Percentiles rank a stretch among this genome's conserved stretches.
Evolutionary conservation across 2,888 invertebrate species (phyloP).

Genomic region (Stenchaetothrips biformis): DNA sequence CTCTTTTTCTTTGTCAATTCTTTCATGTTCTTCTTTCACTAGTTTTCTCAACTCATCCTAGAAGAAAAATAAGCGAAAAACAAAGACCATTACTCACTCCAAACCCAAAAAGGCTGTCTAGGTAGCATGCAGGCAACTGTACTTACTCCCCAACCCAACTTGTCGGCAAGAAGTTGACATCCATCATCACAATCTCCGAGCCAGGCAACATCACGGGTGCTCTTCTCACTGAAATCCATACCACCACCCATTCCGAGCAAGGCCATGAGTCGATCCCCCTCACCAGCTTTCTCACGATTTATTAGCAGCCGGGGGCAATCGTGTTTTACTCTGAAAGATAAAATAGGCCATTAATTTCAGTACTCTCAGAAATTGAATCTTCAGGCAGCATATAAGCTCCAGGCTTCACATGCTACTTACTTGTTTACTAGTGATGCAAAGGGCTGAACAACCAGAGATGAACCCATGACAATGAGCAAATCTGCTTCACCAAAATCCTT

Average conservation of each 20-base stretch:
- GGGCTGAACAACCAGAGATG: slow-evolving; percentile 89
- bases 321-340: slow-evolving; percentile 54
- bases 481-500: slow-evolving; percentile 82
- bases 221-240: slow-evolving; percentile 58
- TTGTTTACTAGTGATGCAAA: slow-evolving; percentile 83
- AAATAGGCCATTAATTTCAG: slow-evolving; percentile 14
- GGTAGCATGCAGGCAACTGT: slow-evolving; percentile 27
- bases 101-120: slow-evolving; percentile 26
- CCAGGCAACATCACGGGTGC: slow-evolving; percentile 70
- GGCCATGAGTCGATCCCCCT: slow-evolving; percentile 44
- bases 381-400: too few relatives aligned
- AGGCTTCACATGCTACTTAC: slow-evolving; percentile 48
- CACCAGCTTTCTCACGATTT: slow-evolving; percentile 73
- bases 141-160: slow-evolving; percentile 73
- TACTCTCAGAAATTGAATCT: slow-evolving; percentile 27
- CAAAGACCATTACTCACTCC: background rate
- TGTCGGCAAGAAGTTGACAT: slow-evolving; percentile 65
- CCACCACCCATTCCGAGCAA: slow-evolving; percentile 53
- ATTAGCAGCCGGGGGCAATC: slow-evolving; percentile 78
- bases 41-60: slow-evolving; percentile 60
- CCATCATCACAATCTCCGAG: slow-evolving; percentile 81
- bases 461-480: slow-evolving; percentile 89
- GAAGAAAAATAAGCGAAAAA: slow-evolving; percentile 35
- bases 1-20: slow-evolving; percentile 47
- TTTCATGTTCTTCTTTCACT: slow-evolving; percentile 54